These are phyloP conservation scores for Cyclargus thomasi DNA, from an alignment of 1,140 invertebrate species.

Conservation along the genomic window DNA sequence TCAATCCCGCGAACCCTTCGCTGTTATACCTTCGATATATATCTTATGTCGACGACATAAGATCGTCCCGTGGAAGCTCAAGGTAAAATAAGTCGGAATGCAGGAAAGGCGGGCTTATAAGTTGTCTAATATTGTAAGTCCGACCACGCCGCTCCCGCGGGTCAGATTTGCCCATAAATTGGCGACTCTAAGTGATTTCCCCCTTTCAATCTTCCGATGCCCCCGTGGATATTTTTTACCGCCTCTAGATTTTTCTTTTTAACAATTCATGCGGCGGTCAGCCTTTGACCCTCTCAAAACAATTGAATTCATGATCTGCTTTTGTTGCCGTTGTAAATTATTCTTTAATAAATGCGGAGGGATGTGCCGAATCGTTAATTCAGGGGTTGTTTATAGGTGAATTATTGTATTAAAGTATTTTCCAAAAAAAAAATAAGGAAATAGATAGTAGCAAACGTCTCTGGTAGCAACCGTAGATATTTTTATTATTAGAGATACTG, in stretches of 20 bases:
- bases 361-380: neutral
- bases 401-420: too few relatives aligned
- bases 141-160: constrained; percentile 47
- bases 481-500: too few relatives aligned
- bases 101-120: constrained; percentile 36
- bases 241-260: constrained; percentile 31
- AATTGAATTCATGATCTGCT: constrained; percentile 18
- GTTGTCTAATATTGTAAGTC: constrained; percentile 57
- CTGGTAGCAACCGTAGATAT: too few relatives aligned
- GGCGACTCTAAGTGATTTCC: constrained; percentile 52
- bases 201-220: constrained; percentile 64
- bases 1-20: constrained; percentile 29
- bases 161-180: constrained; percentile 61
- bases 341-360: neutral
- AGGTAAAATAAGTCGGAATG: too few relatives aligned
- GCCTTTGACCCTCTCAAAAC: constrained; percentile 20
- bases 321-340: neutral
- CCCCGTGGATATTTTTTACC: constrained; percentile 42
- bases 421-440: too few relatives aligned
- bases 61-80: too few relatives aligned
- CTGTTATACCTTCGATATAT: too few relatives aligned
- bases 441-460: too few relatives aligned
- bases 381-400: too few relatives aligned
- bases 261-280: constrained; percentile 28
- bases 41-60: too few relatives aligned